Evolutionary conservation across 2,113 vertebrate genomes (phyloP).

Genomic region (Ardeotis arabs): DNA sequence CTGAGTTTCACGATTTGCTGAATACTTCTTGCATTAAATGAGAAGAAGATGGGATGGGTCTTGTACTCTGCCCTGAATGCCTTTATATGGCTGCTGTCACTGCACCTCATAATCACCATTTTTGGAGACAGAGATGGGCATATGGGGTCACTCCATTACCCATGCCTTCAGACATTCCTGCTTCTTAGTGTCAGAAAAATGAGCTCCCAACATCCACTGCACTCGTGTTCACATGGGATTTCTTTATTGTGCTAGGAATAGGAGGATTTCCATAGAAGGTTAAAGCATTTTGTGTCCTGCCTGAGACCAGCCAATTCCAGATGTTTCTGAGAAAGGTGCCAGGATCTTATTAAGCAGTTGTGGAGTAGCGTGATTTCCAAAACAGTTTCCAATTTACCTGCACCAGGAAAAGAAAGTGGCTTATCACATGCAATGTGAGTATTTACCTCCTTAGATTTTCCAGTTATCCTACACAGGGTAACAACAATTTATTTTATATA

Average conservation of each 20-base stretch:
- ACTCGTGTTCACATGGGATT: slow-evolving; percentile 2
- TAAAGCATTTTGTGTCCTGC: background rate
- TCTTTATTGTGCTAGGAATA: slow-evolving; percentile 2
- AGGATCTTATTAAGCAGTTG: background rate
- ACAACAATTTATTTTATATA: background rate
- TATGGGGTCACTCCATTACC: background rate
- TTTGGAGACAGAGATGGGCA: background rate
- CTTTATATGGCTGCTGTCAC: background rate
- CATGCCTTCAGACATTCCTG: background rate
- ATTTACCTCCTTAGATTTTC: background rate
- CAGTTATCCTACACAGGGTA: background rate
- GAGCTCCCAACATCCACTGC: background rate
- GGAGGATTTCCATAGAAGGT: slow-evolving; percentile 38
- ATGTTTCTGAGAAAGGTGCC: background rate
- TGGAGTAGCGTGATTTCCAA: background rate
- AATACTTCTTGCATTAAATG: background rate
- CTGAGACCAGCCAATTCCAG: background rate
- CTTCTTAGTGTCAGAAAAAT: background rate
- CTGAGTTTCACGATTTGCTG: background rate
- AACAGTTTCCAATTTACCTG: background rate
- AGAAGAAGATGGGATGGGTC: background rate
- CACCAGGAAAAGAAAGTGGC: background rate
- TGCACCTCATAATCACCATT: background rate
- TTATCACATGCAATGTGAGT: background rate
- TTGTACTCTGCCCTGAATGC: background rate